phyloP scores from a whole-genome alignment of 2,113 vertebrate genomes.

The Toxotes jaculatrix region DNA sequence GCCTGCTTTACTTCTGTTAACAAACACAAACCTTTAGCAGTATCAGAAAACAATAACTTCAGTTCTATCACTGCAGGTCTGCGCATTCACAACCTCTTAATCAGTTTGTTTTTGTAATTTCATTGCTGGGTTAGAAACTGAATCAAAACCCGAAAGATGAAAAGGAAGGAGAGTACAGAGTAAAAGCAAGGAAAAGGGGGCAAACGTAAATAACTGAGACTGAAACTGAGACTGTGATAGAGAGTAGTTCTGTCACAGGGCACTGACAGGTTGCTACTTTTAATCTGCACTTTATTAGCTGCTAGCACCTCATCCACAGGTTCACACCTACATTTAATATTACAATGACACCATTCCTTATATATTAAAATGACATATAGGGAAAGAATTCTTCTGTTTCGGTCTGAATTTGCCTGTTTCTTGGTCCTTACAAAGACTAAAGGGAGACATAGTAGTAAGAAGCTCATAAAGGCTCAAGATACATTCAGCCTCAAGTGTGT shows the following conservation, averaged over 20 bases:
- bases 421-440: not conserved
- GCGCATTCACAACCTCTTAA: no score
- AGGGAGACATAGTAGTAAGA: not conserved
- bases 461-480: not conserved
- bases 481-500: not conserved
- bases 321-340: constrained; percentile 27
- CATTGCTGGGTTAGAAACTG: not conserved
- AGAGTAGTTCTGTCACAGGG: constrained; percentile 3
- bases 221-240: not conserved
- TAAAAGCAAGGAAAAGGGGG: not conserved
- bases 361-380: not conserved
- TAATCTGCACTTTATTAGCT: constrained; percentile 17
- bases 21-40: not conserved
- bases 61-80: not conserved
- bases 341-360: not conserved
- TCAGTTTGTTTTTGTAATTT: not conserved
- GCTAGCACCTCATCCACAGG: constrained; percentile 19
- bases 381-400: not conserved
- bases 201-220: not conserved
- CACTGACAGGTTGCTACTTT: not conserved
- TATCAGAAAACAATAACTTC: not conserved
- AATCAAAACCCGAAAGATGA: not conserved
- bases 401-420: not conserved
- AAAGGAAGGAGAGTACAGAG: not conserved
- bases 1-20: constrained; percentile 1